A percentile compares a stretch with the other conserved stretches of the same genome.
phyloP scores from a whole-genome alignment of 1,140 invertebrate species.

The Macrocentrus cingulum region DNA sequence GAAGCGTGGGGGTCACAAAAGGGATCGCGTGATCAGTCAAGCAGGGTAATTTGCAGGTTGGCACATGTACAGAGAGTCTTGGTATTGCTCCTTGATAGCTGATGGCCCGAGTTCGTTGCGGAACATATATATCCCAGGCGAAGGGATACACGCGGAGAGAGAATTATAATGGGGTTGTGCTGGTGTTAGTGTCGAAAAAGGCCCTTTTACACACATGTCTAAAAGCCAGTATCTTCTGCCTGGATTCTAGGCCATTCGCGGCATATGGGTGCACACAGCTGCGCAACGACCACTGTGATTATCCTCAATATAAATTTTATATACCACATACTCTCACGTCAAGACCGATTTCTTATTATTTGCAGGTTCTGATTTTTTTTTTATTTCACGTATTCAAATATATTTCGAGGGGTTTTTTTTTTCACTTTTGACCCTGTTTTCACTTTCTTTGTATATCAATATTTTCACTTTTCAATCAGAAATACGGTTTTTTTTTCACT shows the following conservation, averaged over 20 bases:
- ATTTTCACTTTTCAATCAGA: too few relatives aligned
- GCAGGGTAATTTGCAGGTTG: constrained; percentile 3
- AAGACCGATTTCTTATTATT: constrained; percentile 6
- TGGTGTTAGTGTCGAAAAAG: background rate
- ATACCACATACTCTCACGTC: background rate
- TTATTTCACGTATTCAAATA: background rate
- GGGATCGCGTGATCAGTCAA: background rate
- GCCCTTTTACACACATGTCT: constrained; percentile 2
- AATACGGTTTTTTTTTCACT: too few relatives aligned
- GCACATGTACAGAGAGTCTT: constrained; percentile 5
- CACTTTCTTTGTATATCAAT: too few relatives aligned
- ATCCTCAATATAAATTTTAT: constrained; percentile 7
- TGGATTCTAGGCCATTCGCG: constrained; percentile 6
- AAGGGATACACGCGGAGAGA: too few relatives aligned
- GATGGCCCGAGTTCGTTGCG: background rate
- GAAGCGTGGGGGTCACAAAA: background rate
- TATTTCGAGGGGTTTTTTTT: background rate
- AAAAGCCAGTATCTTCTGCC: background rate
- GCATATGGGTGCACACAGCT: constrained; percentile 25
- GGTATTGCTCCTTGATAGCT: constrained; percentile 2
- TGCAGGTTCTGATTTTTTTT: constrained; percentile 10
- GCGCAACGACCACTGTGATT: constrained; percentile 19
- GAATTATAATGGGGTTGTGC: too few relatives aligned
- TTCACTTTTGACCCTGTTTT: background rate
- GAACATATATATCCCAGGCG: too few relatives aligned